These are phyloP conservation scores for Mirounga angustirostris DNA, from an alignment of 2,113 vertebrate genomes.

Conservation along the genomic window DNA sequence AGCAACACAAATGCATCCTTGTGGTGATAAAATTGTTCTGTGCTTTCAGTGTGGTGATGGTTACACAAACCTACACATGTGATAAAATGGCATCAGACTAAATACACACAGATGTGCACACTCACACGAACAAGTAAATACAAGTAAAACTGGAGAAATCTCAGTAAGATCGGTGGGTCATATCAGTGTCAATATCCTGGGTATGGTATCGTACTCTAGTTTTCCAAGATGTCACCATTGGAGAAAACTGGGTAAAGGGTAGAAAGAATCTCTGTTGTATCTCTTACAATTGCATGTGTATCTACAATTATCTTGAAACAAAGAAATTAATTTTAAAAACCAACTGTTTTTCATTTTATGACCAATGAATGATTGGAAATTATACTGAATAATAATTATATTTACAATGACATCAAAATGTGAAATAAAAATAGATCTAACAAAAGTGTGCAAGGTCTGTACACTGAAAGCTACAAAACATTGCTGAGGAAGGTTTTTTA, in stretches of 20 bases:
- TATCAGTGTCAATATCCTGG: background rate
- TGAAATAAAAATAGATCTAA: background rate
- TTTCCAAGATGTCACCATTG: background rate
- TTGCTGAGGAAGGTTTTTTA: background rate
- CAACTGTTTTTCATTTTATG: background rate
- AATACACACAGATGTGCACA: background rate
- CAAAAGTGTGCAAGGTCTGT: background rate
- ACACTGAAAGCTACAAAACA: background rate
- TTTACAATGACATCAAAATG: background rate
- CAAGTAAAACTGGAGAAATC: background rate
- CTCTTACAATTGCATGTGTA: background rate
- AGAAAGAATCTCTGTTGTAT: background rate
- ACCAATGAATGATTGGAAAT: background rate
- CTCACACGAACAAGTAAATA: background rate
- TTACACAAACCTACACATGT: background rate
- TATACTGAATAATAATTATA: background rate
- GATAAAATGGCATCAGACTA: background rate
- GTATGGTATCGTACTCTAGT: background rate
- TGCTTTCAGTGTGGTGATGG: background rate
- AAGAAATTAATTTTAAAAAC: background rate
- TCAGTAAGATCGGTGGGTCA: background rate
- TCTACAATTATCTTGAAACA: background rate
- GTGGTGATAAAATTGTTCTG: background rate
- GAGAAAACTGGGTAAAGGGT: background rate
- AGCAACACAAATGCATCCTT: background rate